Base-by-base conservation (phyloP, 2,888 invertebrate species). In the Caenorhabditis sp. region DNA sequence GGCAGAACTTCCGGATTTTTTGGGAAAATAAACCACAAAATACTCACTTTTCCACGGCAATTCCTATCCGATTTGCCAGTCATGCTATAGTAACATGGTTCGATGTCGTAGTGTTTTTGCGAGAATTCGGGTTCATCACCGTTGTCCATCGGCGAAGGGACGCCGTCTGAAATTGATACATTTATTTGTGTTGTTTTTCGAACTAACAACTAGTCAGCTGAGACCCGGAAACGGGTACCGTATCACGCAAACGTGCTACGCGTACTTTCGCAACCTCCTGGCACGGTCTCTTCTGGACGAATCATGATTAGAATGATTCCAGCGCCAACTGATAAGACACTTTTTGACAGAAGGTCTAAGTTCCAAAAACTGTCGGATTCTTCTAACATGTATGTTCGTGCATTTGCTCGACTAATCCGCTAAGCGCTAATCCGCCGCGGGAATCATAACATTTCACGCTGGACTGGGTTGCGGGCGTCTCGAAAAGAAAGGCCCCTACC, bases 31-130 rank as follows among this genome's bases (percentile, higher is more conserved):
- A 39, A 37, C 15, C 13, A 43, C 5, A 32, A 52, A 71, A 35
- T 7, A 76, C 78, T 66, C 55, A 82, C 82, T 45, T 71, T 78
- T 65, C 82, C 82, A n/a, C 82, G 78, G 22, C 72, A 70, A 48
- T 53, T 68, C 48, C 74, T 58, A 62, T 80, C 82, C 17, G 63
- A 65, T 71, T 74, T 76, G 41, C 82, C 79, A 27, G 70, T 73
- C 27, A 78, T 46, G 50, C 65, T 77, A 59, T 82, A 82, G 58
- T 82, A 82, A 52, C 79, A 78, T 46, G 77, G 78, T 65, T 82
- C 82, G 43, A 80, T 75, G 45, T 78, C 77, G 58, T 78, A 78
- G 50, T 71, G 61, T 39, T 66, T 71, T 48, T 71, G 71, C 13
- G 76, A 66, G 66, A 77, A 77, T 52, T 76, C 76, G n/a, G 76